Evolutionary conservation across 2,797 vertebrate species (phyloP).

Genomic region (Euphonia xanthogaster): DNA sequence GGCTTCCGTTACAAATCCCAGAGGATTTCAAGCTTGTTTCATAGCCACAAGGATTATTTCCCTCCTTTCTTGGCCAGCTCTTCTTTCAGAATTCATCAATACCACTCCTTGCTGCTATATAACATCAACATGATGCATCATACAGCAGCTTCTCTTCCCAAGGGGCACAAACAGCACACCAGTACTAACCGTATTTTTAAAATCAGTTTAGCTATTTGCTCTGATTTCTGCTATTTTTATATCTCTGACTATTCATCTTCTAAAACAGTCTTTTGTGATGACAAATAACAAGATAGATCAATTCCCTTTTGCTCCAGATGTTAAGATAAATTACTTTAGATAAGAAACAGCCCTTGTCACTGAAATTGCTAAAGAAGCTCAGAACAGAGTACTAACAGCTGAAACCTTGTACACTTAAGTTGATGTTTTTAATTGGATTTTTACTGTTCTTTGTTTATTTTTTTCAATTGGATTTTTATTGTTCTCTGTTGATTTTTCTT

Average conservation of each 20-base stretch:
- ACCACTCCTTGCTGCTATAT: neutral
- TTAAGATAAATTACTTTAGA: slow-evolving; percentile 8
- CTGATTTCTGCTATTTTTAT: neutral
- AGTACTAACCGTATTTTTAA: neutral
- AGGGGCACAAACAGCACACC: neutral
- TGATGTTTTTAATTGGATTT: neutral
- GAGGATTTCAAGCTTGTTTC: slow-evolving; percentile 35
- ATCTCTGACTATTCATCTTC: neutral
- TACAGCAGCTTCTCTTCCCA: neutral
- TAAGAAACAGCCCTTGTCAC: neutral
- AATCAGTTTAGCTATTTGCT: neutral
- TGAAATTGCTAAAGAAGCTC: neutral
- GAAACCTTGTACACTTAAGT: neutral
- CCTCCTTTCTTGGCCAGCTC: neutral
- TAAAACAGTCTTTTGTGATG: slow-evolving; percentile 2
- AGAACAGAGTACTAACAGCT: neutral
- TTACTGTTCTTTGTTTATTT: neutral
- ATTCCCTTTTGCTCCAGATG: slow-evolving; percentile 8
- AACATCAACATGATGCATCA: neutral
- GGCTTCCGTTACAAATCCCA: slow-evolving; percentile 36
- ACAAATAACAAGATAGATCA: neutral
- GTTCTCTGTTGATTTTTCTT: neutral
- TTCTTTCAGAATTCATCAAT: slow-evolving; percentile 32
- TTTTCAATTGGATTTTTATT: neutral
- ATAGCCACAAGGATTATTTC: slow-evolving; percentile 50